A percentile compares a stretch with the other conserved stretches of the same genome.
Conservation (phyloP, 2,888 invertebrate species). For the Phrixothrix hirtus region DNA sequence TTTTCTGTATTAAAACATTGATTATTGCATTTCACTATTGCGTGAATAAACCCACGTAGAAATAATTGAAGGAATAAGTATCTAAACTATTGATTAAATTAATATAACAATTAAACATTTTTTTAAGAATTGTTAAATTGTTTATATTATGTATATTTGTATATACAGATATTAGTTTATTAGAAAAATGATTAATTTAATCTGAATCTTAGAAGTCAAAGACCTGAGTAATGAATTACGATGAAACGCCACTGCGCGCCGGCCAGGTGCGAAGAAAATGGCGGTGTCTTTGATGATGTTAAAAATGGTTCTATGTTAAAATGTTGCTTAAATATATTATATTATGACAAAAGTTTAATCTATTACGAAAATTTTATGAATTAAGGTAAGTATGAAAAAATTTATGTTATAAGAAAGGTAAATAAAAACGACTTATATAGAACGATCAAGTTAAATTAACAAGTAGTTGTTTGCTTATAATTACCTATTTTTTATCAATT, state of each 20-base stretch:
- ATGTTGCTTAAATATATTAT: conserved; percentile 1
- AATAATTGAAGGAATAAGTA: too few relatives aligned
- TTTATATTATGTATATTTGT: neutral
- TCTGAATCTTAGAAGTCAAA: neutral
- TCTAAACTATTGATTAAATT: too few relatives aligned
- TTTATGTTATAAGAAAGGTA: too few relatives aligned
- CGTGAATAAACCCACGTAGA: too few relatives aligned
- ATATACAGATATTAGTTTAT: neutral
- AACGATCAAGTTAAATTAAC: conserved; percentile 7
- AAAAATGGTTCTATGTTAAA: neutral
- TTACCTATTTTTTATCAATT: too few relatives aligned
- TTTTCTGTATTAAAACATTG: too few relatives aligned
- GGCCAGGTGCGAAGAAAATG: conserved; percentile 24
- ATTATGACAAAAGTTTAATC: neutral
- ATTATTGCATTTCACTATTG: too few relatives aligned
- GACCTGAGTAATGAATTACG: neutral
- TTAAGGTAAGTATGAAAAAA: neutral
- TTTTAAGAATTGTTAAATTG: neutral
- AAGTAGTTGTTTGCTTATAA: conserved; percentile 13
- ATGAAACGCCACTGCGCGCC: conserved; percentile 17
- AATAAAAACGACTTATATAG: neutral
- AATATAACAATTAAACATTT: too few relatives aligned
- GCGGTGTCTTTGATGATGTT: conserved; percentile 13
- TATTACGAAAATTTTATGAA: conserved; percentile 3
- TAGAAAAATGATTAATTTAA: neutral